Base-by-base conservation (phyloP, 1,140 invertebrate species). In the Saccostrea echinata region DNA sequence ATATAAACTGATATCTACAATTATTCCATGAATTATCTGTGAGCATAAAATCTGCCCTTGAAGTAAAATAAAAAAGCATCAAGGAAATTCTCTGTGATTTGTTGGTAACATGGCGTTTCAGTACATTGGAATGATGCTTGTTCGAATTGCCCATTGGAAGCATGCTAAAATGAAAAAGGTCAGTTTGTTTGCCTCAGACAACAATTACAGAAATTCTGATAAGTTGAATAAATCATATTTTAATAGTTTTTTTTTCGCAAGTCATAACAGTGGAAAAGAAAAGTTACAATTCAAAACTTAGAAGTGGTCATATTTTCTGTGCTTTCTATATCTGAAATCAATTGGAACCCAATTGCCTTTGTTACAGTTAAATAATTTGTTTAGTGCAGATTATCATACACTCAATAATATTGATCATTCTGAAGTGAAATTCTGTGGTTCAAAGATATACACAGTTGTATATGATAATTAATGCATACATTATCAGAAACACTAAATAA, bases 121-220 rank as follows among this genome's bases (percentile, higher is more conserved):
- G 87, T 90, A 88, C 3, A 87, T 92, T 16, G 89, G 91, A 84
- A 90, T 92, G 91, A 87, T 92, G 89, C 84, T 92, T 86, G 91
- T 92, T 16, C 76, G 88, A 21, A 57, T 92, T n/a, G 84, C 89
- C 16, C 91, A 90, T 51, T 92, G 91, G 91, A 89, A 91, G 84
- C 83, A 90, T 35, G 83, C 85, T 68, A 90, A 88, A 57, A 71
- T 53, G 9, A 89, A 86, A 81, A 88, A 82, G 88, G 90, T 90
- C 52, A 61, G 88, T 89, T 51, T 76, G n/a, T 43, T 33, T 80
- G 24, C 35, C 11, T 43, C 43, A 43, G 43, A 43, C 43, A 43
- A 43, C 43, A 33, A 80, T 18, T 43, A 27, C 27, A 27, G 30
- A 43, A 80, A 24, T 80, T 3, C 13, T 80, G 71, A 16, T 30